Conservation (phyloP, 2,113 vertebrate species). For the Tilapia sparmanii region DNA sequence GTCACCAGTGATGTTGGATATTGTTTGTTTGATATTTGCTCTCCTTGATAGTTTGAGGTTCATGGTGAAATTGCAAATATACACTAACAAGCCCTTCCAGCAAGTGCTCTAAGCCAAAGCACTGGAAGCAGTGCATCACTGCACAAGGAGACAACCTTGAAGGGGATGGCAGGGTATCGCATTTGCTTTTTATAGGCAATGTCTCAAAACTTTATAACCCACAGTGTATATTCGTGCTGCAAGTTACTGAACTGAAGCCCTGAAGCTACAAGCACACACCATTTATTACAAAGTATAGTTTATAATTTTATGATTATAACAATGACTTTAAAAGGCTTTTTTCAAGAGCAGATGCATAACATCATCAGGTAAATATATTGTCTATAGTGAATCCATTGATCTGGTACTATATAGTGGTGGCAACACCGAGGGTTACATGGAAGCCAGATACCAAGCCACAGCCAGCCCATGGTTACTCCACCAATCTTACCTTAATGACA, state of each 20-base stretch:
- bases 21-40: neutral
- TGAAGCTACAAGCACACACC: neutral
- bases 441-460: neutral
- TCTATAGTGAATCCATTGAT: neutral
- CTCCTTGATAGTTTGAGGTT: neutral
- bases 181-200: neutral
- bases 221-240: neutral
- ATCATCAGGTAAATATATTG: neutral
- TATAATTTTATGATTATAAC: neutral
- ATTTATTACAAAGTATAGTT: neutral
- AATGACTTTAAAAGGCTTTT: neutral
- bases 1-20: neutral
- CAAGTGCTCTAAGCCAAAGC: neutral
- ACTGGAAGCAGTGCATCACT: neutral
- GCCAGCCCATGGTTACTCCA: neutral
- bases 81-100: neutral
- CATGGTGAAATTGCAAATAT: neutral
- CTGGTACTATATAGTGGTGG: neutral
- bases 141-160: neutral
- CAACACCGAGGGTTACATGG: neutral
- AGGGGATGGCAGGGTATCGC: neutral
- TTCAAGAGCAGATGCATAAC: neutral
- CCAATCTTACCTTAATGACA: neutral
- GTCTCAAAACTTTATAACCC: neutral
- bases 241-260: neutral